Percentiles rank a stretch among this genome's conserved stretches.
These are phyloP conservation scores for Empis stercorea DNA, from an alignment of 2,888 invertebrate genomes.

Conservation along the genomic window DNA sequence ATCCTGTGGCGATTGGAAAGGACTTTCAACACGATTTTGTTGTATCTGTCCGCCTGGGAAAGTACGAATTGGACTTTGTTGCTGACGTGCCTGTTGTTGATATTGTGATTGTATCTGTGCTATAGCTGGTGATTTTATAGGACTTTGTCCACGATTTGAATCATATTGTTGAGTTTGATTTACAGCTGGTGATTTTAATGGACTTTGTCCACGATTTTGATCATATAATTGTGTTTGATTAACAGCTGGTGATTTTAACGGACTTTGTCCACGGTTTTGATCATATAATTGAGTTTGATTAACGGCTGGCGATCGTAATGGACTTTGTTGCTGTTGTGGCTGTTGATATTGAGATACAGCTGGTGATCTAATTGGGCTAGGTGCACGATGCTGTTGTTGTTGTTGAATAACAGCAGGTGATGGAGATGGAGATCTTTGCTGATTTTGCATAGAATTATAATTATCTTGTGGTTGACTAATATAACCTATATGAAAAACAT, in stretches of 20 bases:
- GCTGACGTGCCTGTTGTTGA: conserved; percentile 11
- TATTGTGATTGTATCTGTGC: conserved; percentile 9
- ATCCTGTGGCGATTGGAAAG: conserved; percentile 28
- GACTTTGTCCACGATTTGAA: conserved; percentile 9
- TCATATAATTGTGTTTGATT: neutral
- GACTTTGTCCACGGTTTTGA: conserved; percentile 9
- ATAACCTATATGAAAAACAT: neutral
- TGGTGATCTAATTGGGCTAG: conserved; percentile 4
- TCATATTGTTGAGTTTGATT: neutral
- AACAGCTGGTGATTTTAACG: neutral
- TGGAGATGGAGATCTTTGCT: neutral
- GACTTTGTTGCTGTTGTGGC: conserved; percentile 14
- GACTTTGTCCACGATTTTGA: conserved; percentile 13
- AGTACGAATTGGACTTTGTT: conserved; percentile 4
- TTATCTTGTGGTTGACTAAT: conserved; percentile 6
- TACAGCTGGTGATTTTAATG: conserved; percentile 4
- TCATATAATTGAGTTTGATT: neutral
- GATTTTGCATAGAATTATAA: conserved; percentile 4
- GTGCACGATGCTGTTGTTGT: conserved; percentile 17
- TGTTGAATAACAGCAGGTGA: conserved; percentile 16
- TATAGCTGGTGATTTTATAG: neutral
- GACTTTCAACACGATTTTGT: conserved; percentile 29
- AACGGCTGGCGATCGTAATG: conserved; percentile 4
- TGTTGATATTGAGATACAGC: conserved; percentile 8
- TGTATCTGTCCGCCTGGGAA: conserved; percentile 22